phyloP scores from a whole-genome alignment of 1,140 invertebrate species.

The Colletes gigas region DNA sequence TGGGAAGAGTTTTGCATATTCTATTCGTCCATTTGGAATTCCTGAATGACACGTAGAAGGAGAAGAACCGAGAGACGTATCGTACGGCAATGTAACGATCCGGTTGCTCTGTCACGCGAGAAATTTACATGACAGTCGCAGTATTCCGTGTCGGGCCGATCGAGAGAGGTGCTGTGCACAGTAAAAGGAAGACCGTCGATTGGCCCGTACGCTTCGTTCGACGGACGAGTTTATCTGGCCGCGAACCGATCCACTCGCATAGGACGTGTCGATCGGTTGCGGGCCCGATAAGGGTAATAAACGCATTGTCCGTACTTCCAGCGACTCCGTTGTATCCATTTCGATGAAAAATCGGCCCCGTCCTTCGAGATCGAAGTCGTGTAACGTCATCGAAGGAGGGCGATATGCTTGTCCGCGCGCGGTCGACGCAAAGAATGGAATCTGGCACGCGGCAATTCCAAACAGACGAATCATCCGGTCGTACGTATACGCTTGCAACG shows the following conservation, averaged over 20 bases:
- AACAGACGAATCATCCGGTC: no score
- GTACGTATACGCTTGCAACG: no score
- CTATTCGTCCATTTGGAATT: constrained; percentile 34
- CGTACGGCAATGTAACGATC: constrained; percentile 20
- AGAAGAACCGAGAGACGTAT: neutral
- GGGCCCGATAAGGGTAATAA: neutral
- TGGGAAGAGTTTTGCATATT: neutral
- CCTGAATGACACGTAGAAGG: neutral
- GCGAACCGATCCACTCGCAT: neutral
- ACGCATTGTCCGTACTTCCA: neutral
- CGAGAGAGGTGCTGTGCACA: neutral
- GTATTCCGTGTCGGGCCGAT: constrained; percentile 38
- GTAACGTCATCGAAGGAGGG: no score
- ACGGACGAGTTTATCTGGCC: constrained; percentile 26
- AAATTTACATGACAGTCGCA: constrained; percentile 49
- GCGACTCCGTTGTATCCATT: neutral
- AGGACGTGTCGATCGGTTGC: no score
- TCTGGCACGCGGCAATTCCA: no score
- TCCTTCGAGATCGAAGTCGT: neutral
- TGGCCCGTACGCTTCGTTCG: neutral
- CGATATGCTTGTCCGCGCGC: no score
- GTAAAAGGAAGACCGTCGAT: constrained; percentile 4
- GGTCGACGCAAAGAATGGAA: no score
- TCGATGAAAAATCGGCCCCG: neutral
- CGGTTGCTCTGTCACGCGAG: constrained; percentile 39